Percentiles rank a stretch among this genome's conserved stretches.
phyloP scores from a whole-genome alignment of 23 tunicate species.

The Halocynthia aurantium region DNA sequence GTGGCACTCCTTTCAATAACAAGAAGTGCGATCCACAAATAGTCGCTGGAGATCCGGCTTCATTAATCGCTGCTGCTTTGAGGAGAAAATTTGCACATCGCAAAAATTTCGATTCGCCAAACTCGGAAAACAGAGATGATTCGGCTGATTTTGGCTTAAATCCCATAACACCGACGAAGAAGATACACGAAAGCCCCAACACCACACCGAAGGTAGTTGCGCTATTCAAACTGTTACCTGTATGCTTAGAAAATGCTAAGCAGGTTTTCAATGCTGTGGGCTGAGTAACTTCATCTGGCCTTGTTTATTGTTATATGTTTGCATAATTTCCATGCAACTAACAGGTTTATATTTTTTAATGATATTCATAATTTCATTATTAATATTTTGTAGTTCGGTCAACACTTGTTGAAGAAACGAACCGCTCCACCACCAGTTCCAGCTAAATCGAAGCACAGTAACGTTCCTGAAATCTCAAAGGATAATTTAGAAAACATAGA shows the following conservation, averaged over 20 bases:
- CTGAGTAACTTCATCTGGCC: background rate
- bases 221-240: background rate
- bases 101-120: conserved; percentile 23
- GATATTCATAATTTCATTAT: too few relatives aligned
- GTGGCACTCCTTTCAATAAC: conserved; percentile 67
- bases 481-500: background rate
- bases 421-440: background rate
- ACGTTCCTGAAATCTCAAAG: too few relatives aligned
- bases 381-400: conserved; percentile 12
- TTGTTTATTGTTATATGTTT: background rate
- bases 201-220: conserved; percentile 10
- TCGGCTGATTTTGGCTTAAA: conserved; percentile 13
- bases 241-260: background rate
- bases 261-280: background rate
- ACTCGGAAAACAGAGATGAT: conserved; percentile 16
- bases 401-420: conserved; percentile 25
- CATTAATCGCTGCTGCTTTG: conserved; percentile 79
- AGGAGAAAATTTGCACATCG: conserved; percentile 77
- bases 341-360: too few relatives aligned
- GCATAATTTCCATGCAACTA: background rate
- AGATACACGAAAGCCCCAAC: background rate
- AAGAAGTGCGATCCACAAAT: conserved; percentile 30
- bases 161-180: background rate
- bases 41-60: conserved; percentile 70
- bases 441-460: too few relatives aligned